Conservation (phyloP, 2,888 invertebrate genomes). For the Campoplex capitator region DNA sequence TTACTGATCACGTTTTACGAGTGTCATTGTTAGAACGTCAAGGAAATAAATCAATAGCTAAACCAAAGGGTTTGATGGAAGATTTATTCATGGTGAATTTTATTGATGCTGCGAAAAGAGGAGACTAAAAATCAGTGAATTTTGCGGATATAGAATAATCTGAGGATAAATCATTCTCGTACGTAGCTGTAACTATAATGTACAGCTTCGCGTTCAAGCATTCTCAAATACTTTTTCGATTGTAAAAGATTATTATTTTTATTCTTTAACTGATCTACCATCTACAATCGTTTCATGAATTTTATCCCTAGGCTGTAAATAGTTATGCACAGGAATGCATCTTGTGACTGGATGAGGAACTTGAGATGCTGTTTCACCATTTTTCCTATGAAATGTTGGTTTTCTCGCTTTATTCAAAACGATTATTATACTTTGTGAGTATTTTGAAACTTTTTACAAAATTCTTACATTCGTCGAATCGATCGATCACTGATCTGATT, state of each 20-base stretch:
- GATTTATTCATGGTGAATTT: not conserved
- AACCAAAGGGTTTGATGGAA: not conserved
- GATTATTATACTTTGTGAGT: not conserved
- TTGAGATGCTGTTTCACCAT: not conserved
- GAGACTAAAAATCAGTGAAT: not conserved
- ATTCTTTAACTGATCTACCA: not conserved
- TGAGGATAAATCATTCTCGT: slow-evolving; percentile 1
- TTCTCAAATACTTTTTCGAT: not conserved
- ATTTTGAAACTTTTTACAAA: too few relatives aligned
- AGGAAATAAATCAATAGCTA: not conserved
- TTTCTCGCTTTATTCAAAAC: not conserved
- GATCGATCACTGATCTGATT: too few relatives aligned
- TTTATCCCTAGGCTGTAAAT: not conserved
- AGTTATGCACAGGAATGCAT: not conserved
- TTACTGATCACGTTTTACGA: not conserved
- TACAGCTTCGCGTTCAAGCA: not conserved
- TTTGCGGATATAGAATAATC: slow-evolving; percentile 10
- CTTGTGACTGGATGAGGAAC: not conserved
- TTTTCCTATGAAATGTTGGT: not conserved
- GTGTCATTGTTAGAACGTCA: not conserved
- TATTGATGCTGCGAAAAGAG: not conserved
- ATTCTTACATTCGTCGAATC: too few relatives aligned
- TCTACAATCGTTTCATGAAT: not conserved
- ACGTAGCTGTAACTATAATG: slow-evolving; percentile 27
- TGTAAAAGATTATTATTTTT: slow-evolving; percentile 9